Base-by-base conservation (phyloP, 2,888 invertebrate species). In the Mesoligia furuncula region DNA sequence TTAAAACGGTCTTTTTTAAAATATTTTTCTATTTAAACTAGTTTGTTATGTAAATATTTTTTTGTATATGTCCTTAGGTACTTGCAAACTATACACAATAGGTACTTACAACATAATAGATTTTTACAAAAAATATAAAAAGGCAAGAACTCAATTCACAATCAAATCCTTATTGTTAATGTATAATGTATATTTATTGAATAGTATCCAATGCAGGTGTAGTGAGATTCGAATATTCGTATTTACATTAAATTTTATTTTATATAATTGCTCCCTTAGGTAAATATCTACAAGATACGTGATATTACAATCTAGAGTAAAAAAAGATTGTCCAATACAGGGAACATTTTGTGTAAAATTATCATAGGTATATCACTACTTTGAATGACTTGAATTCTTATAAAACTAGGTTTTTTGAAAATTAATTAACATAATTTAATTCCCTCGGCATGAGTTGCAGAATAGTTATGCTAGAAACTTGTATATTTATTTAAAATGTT, bases 181-280 rank as follows among this genome's bases (percentile, higher is more conserved):
- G 31, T 72, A 64, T 75, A 73, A 65, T 75, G 69, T 82, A 80
- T 72, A 75, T 66, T 69, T 85, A 82, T 80, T 66, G 80, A 79
- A 82, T 80, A 85, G 79, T 85, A 83, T 80, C 54, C 73, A 77
- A 86, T 84, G 85, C 75, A 85, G 75, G 84, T 81, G 86, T 87
- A 59, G 80, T 88, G 90, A 92, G 89, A 92, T 92, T 93, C 86
- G 86, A 89, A 88, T 86, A 80, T 85, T 83, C 65, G 65, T 94
- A 93, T 93, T 90, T 94, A 95, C 93, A 94, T 91, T 92, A 90
- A 90, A 89, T 90, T 91, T 85, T 75, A 82, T 90, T 92, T 92
- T 91, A 92, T 92, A 92, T 94, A 95, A 94, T 96, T 96, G 96
- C 93, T 96, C 96, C 96, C 96, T 95, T 95, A 96, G 92, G 91